phyloP scores from a whole-genome alignment of 1,140 invertebrate genomes.

The Andricus grossulariae region DNA sequence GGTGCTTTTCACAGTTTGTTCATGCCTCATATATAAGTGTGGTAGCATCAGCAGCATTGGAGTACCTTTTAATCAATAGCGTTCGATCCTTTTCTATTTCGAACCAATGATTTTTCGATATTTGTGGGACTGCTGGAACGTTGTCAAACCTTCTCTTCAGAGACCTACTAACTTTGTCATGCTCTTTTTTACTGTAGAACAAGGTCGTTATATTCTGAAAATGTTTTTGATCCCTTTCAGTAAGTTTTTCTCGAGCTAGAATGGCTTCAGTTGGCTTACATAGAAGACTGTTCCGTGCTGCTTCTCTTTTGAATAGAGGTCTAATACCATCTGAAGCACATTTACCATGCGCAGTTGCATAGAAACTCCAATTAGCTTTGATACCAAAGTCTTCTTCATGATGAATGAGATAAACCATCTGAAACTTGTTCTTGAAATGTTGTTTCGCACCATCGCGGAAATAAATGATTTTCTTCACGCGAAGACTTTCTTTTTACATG shows the following conservation, averaged over 20 bases:
- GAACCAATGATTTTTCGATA: background rate
- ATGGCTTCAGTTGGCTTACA: too few species aligned
- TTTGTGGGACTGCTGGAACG: background rate
- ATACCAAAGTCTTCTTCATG: too few species aligned
- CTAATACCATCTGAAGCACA: too few species aligned
- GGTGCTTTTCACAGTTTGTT: too few species aligned
- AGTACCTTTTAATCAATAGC: too few species aligned
- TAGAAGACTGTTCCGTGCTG: background rate
- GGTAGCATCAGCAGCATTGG: too few species aligned
- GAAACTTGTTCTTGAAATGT: background rate
- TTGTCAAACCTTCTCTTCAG: too few species aligned
- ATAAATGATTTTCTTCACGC: background rate
- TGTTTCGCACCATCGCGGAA: background rate
- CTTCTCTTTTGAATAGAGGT: background rate
- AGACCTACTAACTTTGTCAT: background rate
- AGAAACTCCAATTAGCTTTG: too few species aligned
- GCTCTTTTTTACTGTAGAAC: background rate
- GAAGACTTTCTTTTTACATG: background rate
- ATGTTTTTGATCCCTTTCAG: background rate
- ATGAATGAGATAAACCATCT: background rate
- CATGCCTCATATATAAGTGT: too few species aligned
- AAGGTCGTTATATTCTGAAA: background rate
- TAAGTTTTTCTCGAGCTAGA: background rate
- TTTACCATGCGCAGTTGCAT: too few species aligned
- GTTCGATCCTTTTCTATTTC: too few species aligned